Conservation (phyloP, 2,888 invertebrate genomes). For the Galerucella nymphaeae region DNA sequence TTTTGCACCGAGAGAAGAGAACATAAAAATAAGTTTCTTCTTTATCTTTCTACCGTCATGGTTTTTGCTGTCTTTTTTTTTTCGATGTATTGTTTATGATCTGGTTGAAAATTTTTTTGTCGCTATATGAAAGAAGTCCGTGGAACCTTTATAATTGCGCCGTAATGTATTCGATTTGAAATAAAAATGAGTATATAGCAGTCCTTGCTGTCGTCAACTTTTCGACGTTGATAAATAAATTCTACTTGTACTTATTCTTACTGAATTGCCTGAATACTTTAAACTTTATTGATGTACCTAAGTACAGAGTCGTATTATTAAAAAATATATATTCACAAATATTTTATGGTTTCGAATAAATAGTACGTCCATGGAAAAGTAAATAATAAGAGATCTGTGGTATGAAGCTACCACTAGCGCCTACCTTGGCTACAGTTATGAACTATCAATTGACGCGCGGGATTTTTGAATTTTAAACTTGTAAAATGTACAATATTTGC, state of each 20-base stretch:
- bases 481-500: too few species aligned
- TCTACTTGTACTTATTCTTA: conserved; percentile 57
- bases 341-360: too few species aligned
- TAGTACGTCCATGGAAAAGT: too few species aligned
- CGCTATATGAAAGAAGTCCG: conserved; percentile 47
- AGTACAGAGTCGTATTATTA: conserved; percentile 30
- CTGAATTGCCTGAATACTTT: conserved; percentile 51
- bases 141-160: conserved; percentile 57
- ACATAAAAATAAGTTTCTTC: conserved; percentile 27
- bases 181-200: conserved; percentile 58
- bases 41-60: conserved; percentile 16
- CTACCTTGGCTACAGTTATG: too few species aligned
- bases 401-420: too few species aligned
- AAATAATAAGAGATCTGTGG: too few species aligned
- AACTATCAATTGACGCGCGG: too few species aligned
- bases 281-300: conserved; percentile 25
- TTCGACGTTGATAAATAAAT: conserved; percentile 59
- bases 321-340: too few species aligned
- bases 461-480: too few species aligned
- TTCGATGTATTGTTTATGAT: conserved; percentile 44
- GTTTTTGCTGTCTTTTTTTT: conserved; percentile 33
- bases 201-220: conserved; percentile 49
- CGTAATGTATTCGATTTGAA: conserved; percentile 54
- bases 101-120: conserved; percentile 46
- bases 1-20: conserved; percentile 28